Evolutionary conservation across 2,113 vertebrate genomes (phyloP), one percentile per base, ranked within the genome.

Genomic region (Microtus ochrogaster): DNA sequence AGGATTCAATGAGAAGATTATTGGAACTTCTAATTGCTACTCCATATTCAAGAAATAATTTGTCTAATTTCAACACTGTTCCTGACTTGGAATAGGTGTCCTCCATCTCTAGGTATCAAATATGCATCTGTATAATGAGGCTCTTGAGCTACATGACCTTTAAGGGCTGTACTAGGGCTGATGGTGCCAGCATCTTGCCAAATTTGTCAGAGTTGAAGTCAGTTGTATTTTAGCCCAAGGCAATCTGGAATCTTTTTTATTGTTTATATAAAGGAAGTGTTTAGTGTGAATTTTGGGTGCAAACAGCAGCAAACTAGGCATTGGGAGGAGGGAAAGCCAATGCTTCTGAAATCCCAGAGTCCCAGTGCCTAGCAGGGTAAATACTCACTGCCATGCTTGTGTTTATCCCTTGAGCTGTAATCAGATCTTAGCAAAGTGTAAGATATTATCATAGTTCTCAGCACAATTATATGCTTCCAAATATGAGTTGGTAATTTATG

Each of bases 331-430:
- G 24, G 36, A 81, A 94, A 90, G 49, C 55, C 85, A 81, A 49
- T 79, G 55, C 39, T 61, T 36, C 14, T 74, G 8, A 87, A 85
- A n/a, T 79, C 82, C 81, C 49, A 90, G 82, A 90, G 58, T 47
- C 39, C 89, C 24, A 14, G 47, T 90, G 55, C 47, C 70, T 90
- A 63, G 52, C 84, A 91, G 41, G 61, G 44, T 89, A 77, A 91
- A 89, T 91, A 81, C 49, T 89, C 73, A 89, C 49, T 89, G 49
- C 44, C 49, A 41, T 65, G 58, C 26, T 65, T 14, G 0, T 86
- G 61, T 95, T 94, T 94, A 91, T 95, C 95, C 89, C 76, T 92
- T 94, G 81, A 96, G 89, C 85, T 96, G 9, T 92, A 92, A 95
- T 94, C 89, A 94, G 74, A 96, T 89, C 81, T 88, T 26, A 93